phyloP scores from a whole-genome alignment of 2,888 invertebrate genomes.

The Leptodirus hochenwartii region DNA sequence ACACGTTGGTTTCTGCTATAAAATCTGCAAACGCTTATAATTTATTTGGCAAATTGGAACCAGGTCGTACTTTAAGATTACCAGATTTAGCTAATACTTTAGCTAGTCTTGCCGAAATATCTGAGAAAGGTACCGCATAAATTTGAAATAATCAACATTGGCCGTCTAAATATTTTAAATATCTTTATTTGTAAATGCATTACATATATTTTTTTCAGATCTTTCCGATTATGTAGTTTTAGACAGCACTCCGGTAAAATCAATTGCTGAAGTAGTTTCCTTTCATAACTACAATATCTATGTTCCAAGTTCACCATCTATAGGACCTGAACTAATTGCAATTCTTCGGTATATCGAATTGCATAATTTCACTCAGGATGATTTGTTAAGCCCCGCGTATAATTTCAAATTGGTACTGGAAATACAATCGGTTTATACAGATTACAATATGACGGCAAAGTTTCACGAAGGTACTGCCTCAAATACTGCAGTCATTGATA shows the following conservation, averaged over 20 bases:
- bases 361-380: slow-evolving; percentile 15
- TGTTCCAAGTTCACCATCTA: slow-evolving; percentile 20
- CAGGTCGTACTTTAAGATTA: slow-evolving; percentile 28
- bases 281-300: slow-evolving; percentile 23
- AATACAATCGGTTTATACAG: slow-evolving; percentile 18
- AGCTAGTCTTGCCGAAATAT: slow-evolving; percentile 30
- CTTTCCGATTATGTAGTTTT: slow-evolving; percentile 23
- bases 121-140: slow-evolving; percentile 19
- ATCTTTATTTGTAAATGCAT: slow-evolving; percentile 5
- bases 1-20: slow-evolving; percentile 28
- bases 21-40: slow-evolving; percentile 23
- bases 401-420: slow-evolving; percentile 20
- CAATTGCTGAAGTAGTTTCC: slow-evolving; percentile 16
- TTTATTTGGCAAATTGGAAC: slow-evolving; percentile 27
- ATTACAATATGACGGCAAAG: slow-evolving; percentile 17
- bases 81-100: slow-evolving; percentile 36
- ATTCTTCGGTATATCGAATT: slow-evolving; percentile 20
- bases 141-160: slow-evolving; percentile 5
- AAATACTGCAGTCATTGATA: slow-evolving; percentile 45
- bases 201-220: slow-evolving; percentile 18
- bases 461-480: slow-evolving; percentile 31
- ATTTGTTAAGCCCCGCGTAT: slow-evolving; percentile 13
- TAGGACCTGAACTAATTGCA: slow-evolving; percentile 19
- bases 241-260: slow-evolving; percentile 16
- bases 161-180: slow-evolving; percentile 8